Conservation (phyloP, 2,797 vertebrate species). For the Microtus agrestis region DNA sequence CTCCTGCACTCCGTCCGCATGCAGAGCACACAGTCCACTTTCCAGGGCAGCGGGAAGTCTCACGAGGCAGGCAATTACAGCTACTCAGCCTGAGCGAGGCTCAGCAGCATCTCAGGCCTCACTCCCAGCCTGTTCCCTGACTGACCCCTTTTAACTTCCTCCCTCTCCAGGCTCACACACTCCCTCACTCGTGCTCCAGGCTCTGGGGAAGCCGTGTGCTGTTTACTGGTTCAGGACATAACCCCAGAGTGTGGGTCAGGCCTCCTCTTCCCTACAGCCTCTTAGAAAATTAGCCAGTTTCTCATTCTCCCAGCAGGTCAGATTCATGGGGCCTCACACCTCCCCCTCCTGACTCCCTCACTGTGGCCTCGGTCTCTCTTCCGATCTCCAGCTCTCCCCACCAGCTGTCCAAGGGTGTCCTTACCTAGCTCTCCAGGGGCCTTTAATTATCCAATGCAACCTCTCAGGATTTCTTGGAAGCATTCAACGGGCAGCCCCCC, state of each 20-base stretch:
- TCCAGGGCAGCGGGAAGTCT: neutral
- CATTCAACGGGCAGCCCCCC: no score
- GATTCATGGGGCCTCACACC: neutral
- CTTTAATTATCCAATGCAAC: neutral
- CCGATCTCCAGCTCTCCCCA: neutral
- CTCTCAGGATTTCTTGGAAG: no score
- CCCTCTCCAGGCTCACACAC: neutral
- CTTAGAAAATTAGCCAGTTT: constrained; percentile 28
- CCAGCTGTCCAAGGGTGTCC: neutral
- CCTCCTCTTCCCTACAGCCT: constrained; percentile 17
- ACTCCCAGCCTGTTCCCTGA: neutral
- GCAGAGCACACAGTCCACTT: neutral
- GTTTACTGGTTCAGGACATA: constrained; percentile 28
- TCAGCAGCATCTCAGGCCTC: neutral
- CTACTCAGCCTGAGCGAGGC: neutral
- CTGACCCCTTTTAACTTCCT: constrained; percentile 17
- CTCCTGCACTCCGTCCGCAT: neutral
- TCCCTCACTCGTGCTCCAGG: neutral
- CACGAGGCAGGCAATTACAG: neutral
- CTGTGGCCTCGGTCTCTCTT: neutral
- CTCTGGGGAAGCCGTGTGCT: neutral
- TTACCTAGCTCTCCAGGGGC: neutral
- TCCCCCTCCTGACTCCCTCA: neutral
- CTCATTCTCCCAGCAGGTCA: constrained; percentile 38
- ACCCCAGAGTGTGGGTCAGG: neutral